These are phyloP conservation scores for Ennomos erosarius DNA, from an alignment of 2,888 invertebrate species.

Conservation along the genomic window DNA sequence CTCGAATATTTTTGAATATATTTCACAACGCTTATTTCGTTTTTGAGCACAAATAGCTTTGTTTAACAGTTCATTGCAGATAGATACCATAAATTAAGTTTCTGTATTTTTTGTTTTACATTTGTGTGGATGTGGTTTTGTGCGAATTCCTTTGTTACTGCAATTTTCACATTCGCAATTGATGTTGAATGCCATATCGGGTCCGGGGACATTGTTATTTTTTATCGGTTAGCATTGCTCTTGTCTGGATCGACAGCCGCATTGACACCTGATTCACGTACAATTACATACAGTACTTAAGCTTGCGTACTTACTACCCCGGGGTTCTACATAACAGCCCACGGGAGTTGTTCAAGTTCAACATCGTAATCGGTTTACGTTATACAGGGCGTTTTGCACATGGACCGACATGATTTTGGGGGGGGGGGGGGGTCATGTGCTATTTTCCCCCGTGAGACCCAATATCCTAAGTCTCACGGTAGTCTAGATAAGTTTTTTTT, in stretches of 20 bases:
- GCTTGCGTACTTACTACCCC: background rate
- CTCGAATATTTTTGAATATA: conserved; percentile 19
- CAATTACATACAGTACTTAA: conserved; percentile 9
- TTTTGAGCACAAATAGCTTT: conserved; percentile 7
- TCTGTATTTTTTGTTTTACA: background rate
- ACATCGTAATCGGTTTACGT: too few relatives aligned
- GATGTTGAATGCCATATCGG: conserved; percentile 12
- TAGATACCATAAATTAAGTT: background rate
- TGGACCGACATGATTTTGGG: too few relatives aligned
- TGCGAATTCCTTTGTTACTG: conserved; percentile 8
- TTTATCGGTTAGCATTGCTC: conserved; percentile 41
- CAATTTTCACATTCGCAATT: conserved; percentile 11
- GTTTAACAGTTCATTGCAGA: conserved; percentile 3
- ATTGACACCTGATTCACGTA: conserved; percentile 6
- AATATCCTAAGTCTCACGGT: too few relatives aligned
- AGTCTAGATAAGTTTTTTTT: too few relatives aligned
- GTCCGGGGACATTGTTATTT: conserved; percentile 31
- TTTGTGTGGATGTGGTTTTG: background rate
- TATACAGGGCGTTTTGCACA: too few relatives aligned
- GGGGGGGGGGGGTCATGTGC: too few relatives aligned
- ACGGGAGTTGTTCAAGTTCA: too few relatives aligned
- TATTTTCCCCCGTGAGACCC: too few relatives aligned
- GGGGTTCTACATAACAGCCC: too few relatives aligned
- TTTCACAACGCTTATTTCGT: conserved; percentile 3
- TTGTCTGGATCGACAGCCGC: conserved; percentile 39